phyloP scores from a whole-genome alignment of 2,113 vertebrate species.

The Aptenodytes patagonicus region DNA sequence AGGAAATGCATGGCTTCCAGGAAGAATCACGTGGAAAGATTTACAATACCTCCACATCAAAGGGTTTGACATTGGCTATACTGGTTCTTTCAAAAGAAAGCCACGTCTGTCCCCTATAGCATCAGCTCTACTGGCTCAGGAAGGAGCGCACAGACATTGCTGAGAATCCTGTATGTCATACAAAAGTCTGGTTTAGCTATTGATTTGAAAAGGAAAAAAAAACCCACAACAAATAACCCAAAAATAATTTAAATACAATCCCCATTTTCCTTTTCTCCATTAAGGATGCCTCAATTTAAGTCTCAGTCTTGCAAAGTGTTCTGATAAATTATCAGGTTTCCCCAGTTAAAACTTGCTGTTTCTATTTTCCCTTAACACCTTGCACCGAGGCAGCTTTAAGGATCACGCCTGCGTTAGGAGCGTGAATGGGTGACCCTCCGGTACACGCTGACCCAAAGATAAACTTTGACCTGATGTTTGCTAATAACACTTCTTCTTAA shows the following conservation, averaged over 20 bases:
- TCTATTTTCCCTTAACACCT: background rate
- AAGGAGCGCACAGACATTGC: background rate
- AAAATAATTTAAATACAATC: background rate
- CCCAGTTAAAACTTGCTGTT: background rate
- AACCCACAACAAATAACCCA: background rate
- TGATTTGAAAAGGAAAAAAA: background rate
- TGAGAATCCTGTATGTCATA: background rate
- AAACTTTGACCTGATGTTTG: conserved; percentile 86
- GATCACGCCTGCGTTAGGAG: conserved; percentile 8
- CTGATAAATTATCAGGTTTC: background rate
- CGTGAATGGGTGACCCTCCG: conserved; percentile 2
- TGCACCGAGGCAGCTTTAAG: background rate
- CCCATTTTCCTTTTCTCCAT: background rate
- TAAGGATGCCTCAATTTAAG: background rate
- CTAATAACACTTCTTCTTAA: conserved; percentile 75
- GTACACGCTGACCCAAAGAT: conserved; percentile 83
- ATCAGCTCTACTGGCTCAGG: background rate
- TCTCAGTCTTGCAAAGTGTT: background rate
- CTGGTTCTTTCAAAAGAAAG: background rate
- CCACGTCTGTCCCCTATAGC: background rate
- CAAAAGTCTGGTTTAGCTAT: background rate
- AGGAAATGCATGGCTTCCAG: conserved; percentile 8
- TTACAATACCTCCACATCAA: conserved; percentile 41
- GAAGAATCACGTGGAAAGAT: conserved; percentile 29
- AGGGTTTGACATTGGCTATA: background rate